Conservation (phyloP, 2,797 vertebrate species). For the Prunella strophiata region DNA sequence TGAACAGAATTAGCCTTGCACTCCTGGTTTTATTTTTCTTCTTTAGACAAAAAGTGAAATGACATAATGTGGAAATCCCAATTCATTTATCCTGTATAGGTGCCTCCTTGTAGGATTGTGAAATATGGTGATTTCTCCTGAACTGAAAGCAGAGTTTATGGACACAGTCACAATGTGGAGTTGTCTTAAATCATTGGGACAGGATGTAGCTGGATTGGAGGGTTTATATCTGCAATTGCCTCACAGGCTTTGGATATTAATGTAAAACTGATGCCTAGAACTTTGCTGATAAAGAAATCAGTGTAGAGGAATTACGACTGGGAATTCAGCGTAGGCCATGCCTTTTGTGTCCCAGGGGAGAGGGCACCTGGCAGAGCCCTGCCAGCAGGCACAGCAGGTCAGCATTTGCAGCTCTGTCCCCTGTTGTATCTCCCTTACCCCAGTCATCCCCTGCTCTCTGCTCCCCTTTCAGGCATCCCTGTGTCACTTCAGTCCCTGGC, state of each 20-base stretch:
- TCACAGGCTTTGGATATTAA: background rate
- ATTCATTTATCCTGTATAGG: background rate
- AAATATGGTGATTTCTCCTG: background rate
- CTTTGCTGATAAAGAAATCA: background rate
- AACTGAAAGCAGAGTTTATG: background rate
- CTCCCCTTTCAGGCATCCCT: background rate
- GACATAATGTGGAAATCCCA: background rate
- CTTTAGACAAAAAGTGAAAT: background rate
- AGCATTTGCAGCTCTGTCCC: background rate
- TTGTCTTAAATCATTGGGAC: background rate
- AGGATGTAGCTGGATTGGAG: background rate
- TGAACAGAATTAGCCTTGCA: background rate
- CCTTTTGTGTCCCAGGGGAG: background rate
- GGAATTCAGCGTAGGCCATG: background rate
- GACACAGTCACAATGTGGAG: background rate
- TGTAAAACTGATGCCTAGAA: background rate
- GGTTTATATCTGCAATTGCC: background rate
- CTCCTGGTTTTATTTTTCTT: background rate
- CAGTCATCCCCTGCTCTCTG: background rate
- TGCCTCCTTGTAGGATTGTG: background rate
- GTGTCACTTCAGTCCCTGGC: background rate
- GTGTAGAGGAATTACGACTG: accelerated
- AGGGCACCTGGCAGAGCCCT: background rate
- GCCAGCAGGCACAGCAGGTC: background rate
- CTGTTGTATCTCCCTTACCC: accelerated